Evolutionary conservation across 2,113 vertebrate species (phyloP), one percentile per base, ranked within the genome.

Genomic region (Cavia aperea): DNA sequence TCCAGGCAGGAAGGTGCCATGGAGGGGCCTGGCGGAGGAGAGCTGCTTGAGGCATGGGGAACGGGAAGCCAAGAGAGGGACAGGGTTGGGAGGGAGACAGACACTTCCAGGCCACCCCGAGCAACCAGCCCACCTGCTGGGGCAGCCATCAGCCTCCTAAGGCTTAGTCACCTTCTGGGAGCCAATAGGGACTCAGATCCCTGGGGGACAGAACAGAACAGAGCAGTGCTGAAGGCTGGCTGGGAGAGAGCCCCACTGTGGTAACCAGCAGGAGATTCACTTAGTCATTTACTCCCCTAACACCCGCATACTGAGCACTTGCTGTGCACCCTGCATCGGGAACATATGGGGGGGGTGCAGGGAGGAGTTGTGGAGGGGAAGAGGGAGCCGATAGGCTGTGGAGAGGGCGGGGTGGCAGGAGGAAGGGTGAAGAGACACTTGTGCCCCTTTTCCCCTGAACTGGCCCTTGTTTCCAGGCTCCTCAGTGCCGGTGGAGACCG

Each of bases 381-480:
- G 46, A 23, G 51, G 63, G 24, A 19, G 13, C 18, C 12, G 43
- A 18, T n/a, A 31, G 2, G n/a, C 15, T 65, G 33, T 23, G 31
- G 56, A 33, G 33, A 65, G 54, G 8, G 14, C 18, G 63, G 65
- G 65, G 63, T 49, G 77, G 16, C 4, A 54, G 58, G 33, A n/a
- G 46, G 56, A 31, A 19, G 33, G 29, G 13, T 23, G 6, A 58
- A 56, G 51, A 46, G 58, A 43, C 36, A 5, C 6, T 15, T n/a
- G 0, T 26, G 0, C 62, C 43, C 29, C 36, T 72, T 46, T 65
- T 79, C 78, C 43, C 33, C 83, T 93, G 70, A 90, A 8, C 11
- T 58, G 31, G 29, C 24, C 91, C 75, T 90, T 81, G 26, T 81
- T 95, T 94, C 81, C 29, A 96, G 96, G 70, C 58, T 26, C 96